Base-by-base conservation (phyloP, 2,113 vertebrate genomes). In the Antidorcas marsupialis region DNA sequence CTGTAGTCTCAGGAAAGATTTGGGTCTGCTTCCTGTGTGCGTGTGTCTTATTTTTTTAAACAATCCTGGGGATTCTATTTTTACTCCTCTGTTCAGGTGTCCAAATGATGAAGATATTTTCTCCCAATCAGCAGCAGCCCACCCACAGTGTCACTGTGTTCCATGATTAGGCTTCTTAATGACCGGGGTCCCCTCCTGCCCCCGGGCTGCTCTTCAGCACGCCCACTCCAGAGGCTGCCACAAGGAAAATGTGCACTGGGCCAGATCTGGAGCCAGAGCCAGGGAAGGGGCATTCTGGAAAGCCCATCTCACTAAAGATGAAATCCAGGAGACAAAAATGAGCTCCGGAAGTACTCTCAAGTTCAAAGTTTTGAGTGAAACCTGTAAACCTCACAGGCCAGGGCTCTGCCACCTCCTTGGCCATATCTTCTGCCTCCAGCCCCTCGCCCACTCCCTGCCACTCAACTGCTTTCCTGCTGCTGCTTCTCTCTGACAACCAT, bases 11-110 rank as follows among this genome's bases (percentile, higher is more conserved):
- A 33, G 78, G 57, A 95, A 79, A 84, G 85, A 93, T 45, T 62
- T 30, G 53, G 13, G 28, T 92, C 76, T 71, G 23, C 45, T 82
- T 5, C 93, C 25, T 88, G 45, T 71, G 52, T 86, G 9, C 55
- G 8, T 67, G 23, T 55, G 10, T 15, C 84, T 91, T 47, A 16
- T 76, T 45, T 91, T 67, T 10, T 3, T 0, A 67, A 67, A 10
- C 64, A 94, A 87, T 74, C 25, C 79, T 36, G 52, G 85, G 43
- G 85, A 78, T 94, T 95, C 91, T 97, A 89, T 97, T 97, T 98
- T 97, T 95, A 93, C 47, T 93, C 86, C 39, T 91, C 79, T 89
- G 85, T 79, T 98, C 95, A 94, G 93, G 97, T 97, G 88, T 93
- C 95, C 97, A 94, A 91, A 89, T 2, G 82, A 86, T 87, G 94